Conservation (phyloP, 2,113 vertebrate species). For the Emydocephalus ijimae region DNA sequence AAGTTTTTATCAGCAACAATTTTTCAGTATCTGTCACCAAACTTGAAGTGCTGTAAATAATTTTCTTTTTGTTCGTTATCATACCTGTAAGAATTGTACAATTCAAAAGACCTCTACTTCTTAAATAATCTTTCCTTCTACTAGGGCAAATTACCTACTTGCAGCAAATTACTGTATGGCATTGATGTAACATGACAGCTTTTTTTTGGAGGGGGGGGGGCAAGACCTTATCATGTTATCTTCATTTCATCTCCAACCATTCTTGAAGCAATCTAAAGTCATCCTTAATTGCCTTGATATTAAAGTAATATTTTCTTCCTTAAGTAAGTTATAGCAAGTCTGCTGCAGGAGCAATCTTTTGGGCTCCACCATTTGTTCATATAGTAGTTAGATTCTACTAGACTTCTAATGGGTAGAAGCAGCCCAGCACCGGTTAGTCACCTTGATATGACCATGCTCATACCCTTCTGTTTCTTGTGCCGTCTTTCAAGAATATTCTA, state of each 20-base stretch:
- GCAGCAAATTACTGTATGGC: background rate
- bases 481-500: background rate
- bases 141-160: background rate
- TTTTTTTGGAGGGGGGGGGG: rapidly evolving
- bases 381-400: background rate
- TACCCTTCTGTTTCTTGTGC: background rate
- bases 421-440: background rate
- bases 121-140: background rate
- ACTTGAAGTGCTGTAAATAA: no score
- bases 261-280: background rate
- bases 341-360: background rate
- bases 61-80: no score
- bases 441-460: background rate
- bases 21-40: no score
- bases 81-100: no score
- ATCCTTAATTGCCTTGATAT: background rate
- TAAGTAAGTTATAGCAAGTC: background rate
- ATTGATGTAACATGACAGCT: background rate
- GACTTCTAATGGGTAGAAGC: background rate
- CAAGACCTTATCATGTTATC: background rate
- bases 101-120: background rate
- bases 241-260: background rate
- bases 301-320: background rate
- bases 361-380: background rate
- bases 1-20: no score